A percentile compares a stretch with the other conserved stretches of the same genome.
Evolutionary conservation across 2,888 invertebrate genomes (phyloP).

Genomic region (Alloscopus bannaensis): DNA sequence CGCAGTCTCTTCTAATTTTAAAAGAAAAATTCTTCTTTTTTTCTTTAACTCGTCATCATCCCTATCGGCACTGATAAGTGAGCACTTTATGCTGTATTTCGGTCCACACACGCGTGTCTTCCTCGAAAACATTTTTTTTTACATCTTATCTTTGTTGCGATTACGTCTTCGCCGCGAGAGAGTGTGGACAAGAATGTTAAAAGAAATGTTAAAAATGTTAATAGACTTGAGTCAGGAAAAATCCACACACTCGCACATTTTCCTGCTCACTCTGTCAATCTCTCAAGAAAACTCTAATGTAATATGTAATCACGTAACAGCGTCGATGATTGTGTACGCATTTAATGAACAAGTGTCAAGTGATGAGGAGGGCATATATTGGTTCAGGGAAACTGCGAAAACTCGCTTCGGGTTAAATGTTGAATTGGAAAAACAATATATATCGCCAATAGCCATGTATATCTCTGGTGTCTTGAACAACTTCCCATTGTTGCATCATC

Average conservation of each 20-base stretch:
- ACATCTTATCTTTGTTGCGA: conserved; percentile 5
- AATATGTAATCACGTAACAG: no score
- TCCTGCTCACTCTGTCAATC: not conserved
- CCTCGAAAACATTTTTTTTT: conserved; percentile 2
- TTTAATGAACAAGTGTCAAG: conserved; percentile 33
- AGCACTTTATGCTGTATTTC: not conserved
- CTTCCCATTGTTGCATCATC: conserved; percentile 7
- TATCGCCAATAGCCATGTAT: conserved; percentile 25
- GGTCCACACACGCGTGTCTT: conserved; percentile 13
- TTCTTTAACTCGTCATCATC: not conserved
- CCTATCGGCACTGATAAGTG: not conserved
- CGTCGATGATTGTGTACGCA: not conserved
- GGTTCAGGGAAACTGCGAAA: not conserved
- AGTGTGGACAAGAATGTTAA: conserved; percentile 26
- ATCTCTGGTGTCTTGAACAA: not conserved
- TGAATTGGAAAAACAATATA: conserved; percentile 25
- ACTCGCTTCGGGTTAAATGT: conserved; percentile 18
- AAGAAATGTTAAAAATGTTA: conserved; percentile 36
- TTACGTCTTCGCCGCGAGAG: conserved; percentile 3
- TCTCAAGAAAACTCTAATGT: no score
- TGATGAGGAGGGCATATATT: not conserved
- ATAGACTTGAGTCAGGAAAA: conserved; percentile 20
- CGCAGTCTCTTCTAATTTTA: conserved; percentile 16
- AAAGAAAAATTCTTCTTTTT: conserved; percentile 15
- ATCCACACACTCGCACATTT: not conserved